Evolutionary conservation across 2,888 invertebrate genomes (phyloP).

Genomic region (Lycaena phlaeas): DNA sequence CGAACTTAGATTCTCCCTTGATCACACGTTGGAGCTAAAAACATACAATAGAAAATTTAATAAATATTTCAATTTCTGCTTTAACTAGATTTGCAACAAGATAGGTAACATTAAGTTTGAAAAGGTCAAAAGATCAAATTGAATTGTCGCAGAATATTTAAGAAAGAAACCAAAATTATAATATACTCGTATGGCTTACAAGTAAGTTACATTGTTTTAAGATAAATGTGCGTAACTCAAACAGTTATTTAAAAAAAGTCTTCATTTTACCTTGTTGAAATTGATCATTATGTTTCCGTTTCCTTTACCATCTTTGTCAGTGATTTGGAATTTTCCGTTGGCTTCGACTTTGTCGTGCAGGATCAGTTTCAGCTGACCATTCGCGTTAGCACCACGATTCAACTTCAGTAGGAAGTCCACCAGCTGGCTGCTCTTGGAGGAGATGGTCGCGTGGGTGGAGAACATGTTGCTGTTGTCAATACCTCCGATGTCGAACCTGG

Average conservation of each 20-base stretch:
- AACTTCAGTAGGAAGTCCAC: conserved; percentile 72
- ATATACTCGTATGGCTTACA: no score
- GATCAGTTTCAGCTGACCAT: conserved; percentile 68
- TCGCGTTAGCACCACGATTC: conserved; percentile 45
- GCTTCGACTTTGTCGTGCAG: conserved; percentile 75
- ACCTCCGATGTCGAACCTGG: conserved; percentile 59
- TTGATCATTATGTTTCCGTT: conserved; percentile 73
- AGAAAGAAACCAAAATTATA: no score
- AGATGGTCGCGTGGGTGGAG: conserved; percentile 69
- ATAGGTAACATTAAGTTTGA: no score
- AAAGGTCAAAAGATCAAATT: no score
- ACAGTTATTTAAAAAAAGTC: no score
- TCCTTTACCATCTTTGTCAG: conserved; percentile 77
- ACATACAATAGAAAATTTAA: no score
- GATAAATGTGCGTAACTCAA: no score
- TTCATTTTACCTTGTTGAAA: conserved; percentile 66
- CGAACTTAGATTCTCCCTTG: conserved; percentile 75
- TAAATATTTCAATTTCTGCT: no score
- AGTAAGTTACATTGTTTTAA: no score
- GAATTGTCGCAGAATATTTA: no score
- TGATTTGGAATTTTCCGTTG: conserved; percentile 75
- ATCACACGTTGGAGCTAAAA: conserved; percentile 70
- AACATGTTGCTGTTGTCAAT: conserved; percentile 51
- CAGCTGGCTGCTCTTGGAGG: conserved; percentile 47
- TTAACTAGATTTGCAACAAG: no score